phyloP scores from a whole-genome alignment of 2,888 invertebrate genomes.

The Anodontia alba region DNA sequence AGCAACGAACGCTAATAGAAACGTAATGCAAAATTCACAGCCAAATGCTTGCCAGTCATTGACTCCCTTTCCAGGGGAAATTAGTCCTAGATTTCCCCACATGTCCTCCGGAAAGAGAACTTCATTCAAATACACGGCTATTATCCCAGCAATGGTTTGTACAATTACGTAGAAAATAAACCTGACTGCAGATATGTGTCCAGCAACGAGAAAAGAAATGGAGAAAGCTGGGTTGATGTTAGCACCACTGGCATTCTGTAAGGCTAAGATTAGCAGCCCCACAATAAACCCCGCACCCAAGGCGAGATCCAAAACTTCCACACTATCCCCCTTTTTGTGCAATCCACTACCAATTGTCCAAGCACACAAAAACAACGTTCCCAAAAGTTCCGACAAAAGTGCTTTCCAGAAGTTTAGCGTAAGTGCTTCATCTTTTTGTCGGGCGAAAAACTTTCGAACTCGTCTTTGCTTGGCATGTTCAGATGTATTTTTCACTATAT shows the following conservation, averaged over 20 bases:
- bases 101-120: conserved; percentile 58
- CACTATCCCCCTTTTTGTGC: conserved; percentile 20
- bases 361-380: conserved; percentile 64
- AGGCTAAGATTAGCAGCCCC: conserved; percentile 60
- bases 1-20: conserved; percentile 66
- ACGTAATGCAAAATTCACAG: conserved; percentile 68
- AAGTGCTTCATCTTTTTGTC: conserved; percentile 67
- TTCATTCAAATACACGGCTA: conserved; percentile 62
- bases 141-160: conserved; percentile 65
- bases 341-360: conserved; percentile 64
- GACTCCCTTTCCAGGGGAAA: conserved; percentile 61
- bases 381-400: conserved; percentile 70
- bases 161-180: conserved; percentile 63
- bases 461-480: not conserved
- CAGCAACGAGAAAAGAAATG: conserved; percentile 57
- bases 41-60: conserved; percentile 65
- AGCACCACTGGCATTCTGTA: conserved; percentile 71
- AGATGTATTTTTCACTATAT: not conserved
- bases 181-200: conserved; percentile 52
- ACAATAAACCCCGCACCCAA: conserved; percentile 71
- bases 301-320: conserved; percentile 52
- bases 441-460: not conserved
- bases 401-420: conserved; percentile 69
- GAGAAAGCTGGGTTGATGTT: conserved; percentile 76
- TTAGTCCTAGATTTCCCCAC: conserved; percentile 63